phyloP scores from a whole-genome alignment of 2,113 vertebrate species.

The Indicator indicator region DNA sequence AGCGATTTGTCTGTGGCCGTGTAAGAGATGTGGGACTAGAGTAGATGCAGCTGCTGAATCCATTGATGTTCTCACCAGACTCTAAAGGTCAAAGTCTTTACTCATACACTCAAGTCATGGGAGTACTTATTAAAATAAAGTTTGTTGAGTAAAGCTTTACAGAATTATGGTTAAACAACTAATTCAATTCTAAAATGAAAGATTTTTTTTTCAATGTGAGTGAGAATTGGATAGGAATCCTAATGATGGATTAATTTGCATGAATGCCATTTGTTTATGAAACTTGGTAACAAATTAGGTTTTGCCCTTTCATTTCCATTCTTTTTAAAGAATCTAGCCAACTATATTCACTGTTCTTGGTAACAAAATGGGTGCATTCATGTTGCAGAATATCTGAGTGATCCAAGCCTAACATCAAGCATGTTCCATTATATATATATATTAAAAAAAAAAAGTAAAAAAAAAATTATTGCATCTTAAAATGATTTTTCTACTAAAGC shows the following conservation, averaged over 20 bases:
- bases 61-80: background rate
- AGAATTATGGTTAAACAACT: background rate
- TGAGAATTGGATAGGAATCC: background rate
- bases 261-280: background rate
- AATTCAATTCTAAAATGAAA: background rate
- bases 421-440: background rate
- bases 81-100: background rate
- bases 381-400: slow-evolving; percentile 10
- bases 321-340: background rate
- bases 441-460: background rate
- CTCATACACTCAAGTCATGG: background rate
- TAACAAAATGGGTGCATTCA: background rate
- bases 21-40: background rate
- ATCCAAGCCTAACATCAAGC: background rate
- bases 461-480: slow-evolving; percentile 32
- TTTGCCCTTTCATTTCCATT: background rate
- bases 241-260: background rate
- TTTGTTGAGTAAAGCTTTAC: background rate
- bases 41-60: background rate
- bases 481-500: slow-evolving; percentile 59
- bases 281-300: background rate
- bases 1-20: background rate
- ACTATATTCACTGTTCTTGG: background rate
- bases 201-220: background rate
- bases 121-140: background rate